Base-by-base conservation (phyloP, 2,888 invertebrate species). In the Pheosia tremula region DNA sequence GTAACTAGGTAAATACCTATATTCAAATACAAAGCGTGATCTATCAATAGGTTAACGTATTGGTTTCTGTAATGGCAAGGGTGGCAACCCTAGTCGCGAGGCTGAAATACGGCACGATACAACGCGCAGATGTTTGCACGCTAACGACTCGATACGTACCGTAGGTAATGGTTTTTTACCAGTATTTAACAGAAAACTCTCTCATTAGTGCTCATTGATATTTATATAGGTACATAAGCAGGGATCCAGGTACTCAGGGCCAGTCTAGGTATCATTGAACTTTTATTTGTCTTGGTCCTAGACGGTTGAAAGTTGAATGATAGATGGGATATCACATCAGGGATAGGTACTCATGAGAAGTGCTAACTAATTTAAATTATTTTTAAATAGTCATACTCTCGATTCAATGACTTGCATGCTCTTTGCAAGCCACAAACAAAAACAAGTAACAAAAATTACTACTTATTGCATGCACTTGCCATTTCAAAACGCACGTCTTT, bases 101-200 rank as follows among this genome's bases (percentile, higher is more conserved):
- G 74, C 62, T 58, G 64, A 55, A 62, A 24, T 63, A 58, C 56
- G 60, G 58, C 63, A 69, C 73, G 77, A 79, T 75, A 77, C 77
- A 78, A 77, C 80, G 79, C 77, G 78, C 80, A 77, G 77, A 75
- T 68, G 71, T 80, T 85, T 87, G 85, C 83, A 82, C 82, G 75
- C 78, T 82, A 86, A 86, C 84, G 83, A 83, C 79, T 83, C 77
- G 77, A 81, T 80, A 81, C 13, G 24, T 80, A 10, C 4, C 47
- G 47, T 9, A 8, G 10, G 8, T 9, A 4, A 43, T 8, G 9
- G 10, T 9, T 9, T 9, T 43, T 43, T 43, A 43, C 9, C 7
- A 43, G 43, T 43, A 43, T 43, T 9, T 43, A 43, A n/a, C 13
- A 49, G 49, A 49, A 49, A 49, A 49, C 49, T 43, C 43, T 43